Percentiles rank a stretch among this genome's conserved stretches.
Conservation (phyloP, 2,888 invertebrate species). For the Eremobia ochroleuca region DNA sequence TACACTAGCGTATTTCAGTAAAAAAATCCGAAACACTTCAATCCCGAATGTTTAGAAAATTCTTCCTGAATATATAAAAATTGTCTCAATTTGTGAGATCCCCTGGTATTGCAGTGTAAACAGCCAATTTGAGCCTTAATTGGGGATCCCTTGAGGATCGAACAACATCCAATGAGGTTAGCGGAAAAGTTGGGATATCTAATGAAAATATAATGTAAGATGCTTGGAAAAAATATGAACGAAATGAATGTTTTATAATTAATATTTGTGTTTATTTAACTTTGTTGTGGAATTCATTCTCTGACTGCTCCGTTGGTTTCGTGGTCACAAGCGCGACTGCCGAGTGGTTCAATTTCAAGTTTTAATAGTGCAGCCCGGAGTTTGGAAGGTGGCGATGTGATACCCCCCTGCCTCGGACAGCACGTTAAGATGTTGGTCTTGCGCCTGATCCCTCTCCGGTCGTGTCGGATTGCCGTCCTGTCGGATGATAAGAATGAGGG, state of each 20-base stretch:
- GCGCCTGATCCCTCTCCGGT: no score
- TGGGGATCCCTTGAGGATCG: conserved; percentile 27
- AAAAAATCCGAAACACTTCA: neutral
- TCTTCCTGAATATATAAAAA: conserved; percentile 30
- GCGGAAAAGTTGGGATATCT: neutral
- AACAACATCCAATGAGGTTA: conserved; percentile 16
- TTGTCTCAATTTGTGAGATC: conserved; percentile 35
- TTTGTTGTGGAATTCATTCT: neutral
- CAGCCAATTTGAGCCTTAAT: conserved; percentile 43
- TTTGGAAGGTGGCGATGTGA: no score
- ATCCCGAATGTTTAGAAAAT: conserved; percentile 14
- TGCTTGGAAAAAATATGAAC: neutral
- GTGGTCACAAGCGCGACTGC: no score
- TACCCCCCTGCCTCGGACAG: no score
- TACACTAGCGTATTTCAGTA: conserved; percentile 25
- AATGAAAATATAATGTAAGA: conserved; percentile 15
- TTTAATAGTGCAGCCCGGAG: no score
- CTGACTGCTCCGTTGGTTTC: no score
- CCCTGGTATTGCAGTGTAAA: conserved; percentile 30
- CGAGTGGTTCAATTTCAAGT: no score
- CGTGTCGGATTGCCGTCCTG: no score
- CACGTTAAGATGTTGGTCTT: no score
- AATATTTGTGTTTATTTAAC: neutral
- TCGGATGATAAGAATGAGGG: no score
- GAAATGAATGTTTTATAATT: neutral